Evolutionary conservation across 2,113 vertebrate genomes (phyloP).

Genomic region (Platysternon megacephalum): DNA sequence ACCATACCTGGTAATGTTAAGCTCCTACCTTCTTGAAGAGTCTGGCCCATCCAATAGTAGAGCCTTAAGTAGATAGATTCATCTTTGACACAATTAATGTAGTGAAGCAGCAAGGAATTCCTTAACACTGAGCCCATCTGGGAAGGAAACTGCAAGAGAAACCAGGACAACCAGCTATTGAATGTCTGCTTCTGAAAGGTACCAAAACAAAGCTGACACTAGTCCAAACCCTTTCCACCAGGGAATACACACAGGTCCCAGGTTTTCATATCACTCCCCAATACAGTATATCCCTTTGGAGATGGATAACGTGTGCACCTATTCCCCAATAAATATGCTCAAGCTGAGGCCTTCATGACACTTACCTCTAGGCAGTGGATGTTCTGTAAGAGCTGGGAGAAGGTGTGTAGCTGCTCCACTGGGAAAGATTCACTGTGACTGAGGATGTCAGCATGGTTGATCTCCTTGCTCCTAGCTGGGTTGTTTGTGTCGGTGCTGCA

Average conservation of each 20-base stretch:
- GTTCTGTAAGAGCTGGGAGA: conserved; percentile 88
- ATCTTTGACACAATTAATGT: conserved; percentile 90
- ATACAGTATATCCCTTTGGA: background rate
- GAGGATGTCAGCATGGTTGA: background rate
- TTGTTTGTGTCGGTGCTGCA: background rate
- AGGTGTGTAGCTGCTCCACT: conserved; percentile 85
- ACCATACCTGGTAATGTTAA: background rate
- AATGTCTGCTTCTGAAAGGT: background rate
- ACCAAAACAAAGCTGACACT: background rate
- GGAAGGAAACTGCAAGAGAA: conserved; percentile 87
- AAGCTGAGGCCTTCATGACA: background rate
- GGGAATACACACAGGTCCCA: background rate
- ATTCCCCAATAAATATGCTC: background rate
- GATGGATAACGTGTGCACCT: background rate
- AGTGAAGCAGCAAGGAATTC: conserved; percentile 89
- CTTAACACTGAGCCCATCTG: conserved; percentile 93
- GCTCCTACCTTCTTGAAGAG: conserved; percentile 90
- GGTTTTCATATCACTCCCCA: background rate
- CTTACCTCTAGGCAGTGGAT: conserved; percentile 89
- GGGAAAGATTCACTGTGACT: conserved; percentile 65
- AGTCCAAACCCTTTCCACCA: background rate
- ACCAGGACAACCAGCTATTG: background rate
- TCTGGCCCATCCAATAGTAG: conserved; percentile 90
- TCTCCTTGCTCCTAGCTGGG: background rate
- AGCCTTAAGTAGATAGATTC: conserved; percentile 88